Evolutionary conservation across 1,140 invertebrate species (phyloP), one percentile per base, ranked within the genome.

Genomic region (Drosophila hydei): DNA sequence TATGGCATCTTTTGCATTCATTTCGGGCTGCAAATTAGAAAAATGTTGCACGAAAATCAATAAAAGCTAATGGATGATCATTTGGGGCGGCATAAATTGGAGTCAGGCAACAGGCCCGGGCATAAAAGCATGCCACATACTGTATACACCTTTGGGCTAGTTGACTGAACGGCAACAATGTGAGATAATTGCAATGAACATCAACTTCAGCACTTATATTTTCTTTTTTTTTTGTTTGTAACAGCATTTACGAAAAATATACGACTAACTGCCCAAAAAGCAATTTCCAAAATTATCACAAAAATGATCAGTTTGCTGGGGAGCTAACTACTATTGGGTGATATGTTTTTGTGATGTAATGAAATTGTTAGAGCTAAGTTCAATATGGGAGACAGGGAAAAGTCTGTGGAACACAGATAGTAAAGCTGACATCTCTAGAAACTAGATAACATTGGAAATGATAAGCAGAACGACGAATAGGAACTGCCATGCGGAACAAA

Each of bases 21-120:
- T 61, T 81, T 76, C 33, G 47, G 60, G 71, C 75, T 83, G 79
- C 79, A 83, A 83, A 83, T 83, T 83, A 83, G 79, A 83, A 83
- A 78, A 78, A 83, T 83, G 75, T 83, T 83, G 79, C 75, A 67
- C 72, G 75, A 84, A 84, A 75, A 84, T 84, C 79, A 83, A 83
- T 83, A 83, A 83, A 83, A 72, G 65, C 79, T 81, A 81, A 81
- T 81, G 79, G 75, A 51, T 74, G 61, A 59, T 62, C 70, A 75
- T 75, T 75, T 75, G 55, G 59, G 68, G 67, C 67, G 71, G 59
- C 36, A 30, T 68, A 80, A 79, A 80, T 79, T 79, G 78, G 5
- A 47, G 18, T n/a, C 38, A n/a, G 14, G 38, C 16, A 6, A 3
- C 11, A 14, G 38, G n/a, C 38, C 1, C 21, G 8, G 3, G 3